Conservation (phyloP, 2,888 invertebrate genomes). For the Hemaris fuciformis region DNA sequence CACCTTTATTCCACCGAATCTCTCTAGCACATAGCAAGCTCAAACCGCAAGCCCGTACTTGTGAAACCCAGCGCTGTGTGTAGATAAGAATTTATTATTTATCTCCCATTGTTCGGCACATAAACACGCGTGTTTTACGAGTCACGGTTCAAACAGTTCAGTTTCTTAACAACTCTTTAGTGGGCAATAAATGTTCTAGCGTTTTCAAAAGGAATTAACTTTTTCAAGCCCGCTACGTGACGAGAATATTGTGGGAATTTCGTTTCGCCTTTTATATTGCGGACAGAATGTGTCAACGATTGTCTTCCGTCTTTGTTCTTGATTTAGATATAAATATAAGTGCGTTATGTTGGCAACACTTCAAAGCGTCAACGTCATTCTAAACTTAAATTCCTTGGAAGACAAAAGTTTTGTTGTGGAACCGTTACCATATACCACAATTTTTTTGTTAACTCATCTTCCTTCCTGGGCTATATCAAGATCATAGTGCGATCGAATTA, state of each 20-base stretch:
- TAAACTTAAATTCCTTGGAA: background rate
- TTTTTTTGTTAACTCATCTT: too few species aligned
- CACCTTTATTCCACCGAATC: too few species aligned
- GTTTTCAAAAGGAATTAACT: slow-evolving; percentile 54
- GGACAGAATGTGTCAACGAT: background rate
- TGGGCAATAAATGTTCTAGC: slow-evolving; percentile 52
- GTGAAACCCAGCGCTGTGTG: background rate
- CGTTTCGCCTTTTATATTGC: slow-evolving; percentile 6
- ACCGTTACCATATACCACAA: too few species aligned
- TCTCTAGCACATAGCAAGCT: background rate
- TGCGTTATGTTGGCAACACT: background rate
- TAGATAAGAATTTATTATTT: slow-evolving; percentile 57
- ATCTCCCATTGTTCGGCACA: slow-evolving; percentile 67
- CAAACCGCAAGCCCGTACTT: slow-evolving; percentile 1
- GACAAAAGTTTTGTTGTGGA: too few species aligned
- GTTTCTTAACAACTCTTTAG: slow-evolving; percentile 61
- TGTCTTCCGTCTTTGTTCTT: background rate
- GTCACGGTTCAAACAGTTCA: slow-evolving; percentile 31
- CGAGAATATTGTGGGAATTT: slow-evolving; percentile 14
- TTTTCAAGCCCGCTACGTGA: slow-evolving; percentile 36
- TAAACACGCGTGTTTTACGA: slow-evolving; percentile 65
- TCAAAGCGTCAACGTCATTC: background rate
- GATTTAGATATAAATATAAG: background rate
- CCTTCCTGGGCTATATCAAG: too few species aligned
- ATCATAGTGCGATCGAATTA: too few species aligned